Conservation (phyloP, 1,140 invertebrate species). For the Diachasma alloeum region DNA sequence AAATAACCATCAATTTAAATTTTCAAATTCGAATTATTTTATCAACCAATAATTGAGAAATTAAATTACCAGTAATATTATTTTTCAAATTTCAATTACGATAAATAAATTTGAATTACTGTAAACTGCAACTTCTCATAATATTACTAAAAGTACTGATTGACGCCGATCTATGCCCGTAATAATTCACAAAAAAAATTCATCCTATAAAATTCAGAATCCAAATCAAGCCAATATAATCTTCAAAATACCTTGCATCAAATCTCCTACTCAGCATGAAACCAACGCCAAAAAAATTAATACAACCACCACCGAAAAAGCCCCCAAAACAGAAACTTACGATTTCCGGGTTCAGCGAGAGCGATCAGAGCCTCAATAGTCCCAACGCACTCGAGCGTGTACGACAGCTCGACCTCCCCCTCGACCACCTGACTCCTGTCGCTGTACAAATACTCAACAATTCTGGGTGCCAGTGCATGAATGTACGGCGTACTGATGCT, state of each 20-base stretch:
- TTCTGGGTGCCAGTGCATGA: slow-evolving; percentile 78
- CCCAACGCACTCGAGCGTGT: slow-evolving; percentile 74
- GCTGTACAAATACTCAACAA: slow-evolving; percentile 76
- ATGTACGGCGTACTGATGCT: slow-evolving; percentile 81
- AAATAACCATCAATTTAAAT: too few relatives aligned
- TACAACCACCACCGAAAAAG: background rate
- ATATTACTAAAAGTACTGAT: too few relatives aligned
- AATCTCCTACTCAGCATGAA: slow-evolving; percentile 65
- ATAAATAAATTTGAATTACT: too few relatives aligned
- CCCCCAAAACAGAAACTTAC: slow-evolving; percentile 67
- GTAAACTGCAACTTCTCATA: too few relatives aligned
- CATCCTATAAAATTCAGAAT: too few relatives aligned
- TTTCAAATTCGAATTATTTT: too few relatives aligned
- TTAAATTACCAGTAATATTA: too few relatives aligned
- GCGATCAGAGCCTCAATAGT: slow-evolving; percentile 78
- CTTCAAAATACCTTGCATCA: slow-evolving; percentile 64
- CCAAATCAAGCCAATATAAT: too few relatives aligned
- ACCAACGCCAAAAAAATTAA: slow-evolving; percentile 38
- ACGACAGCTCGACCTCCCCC: slow-evolving; percentile 70
- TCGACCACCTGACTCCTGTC: slow-evolving; percentile 69
- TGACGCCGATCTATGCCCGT: too few relatives aligned
- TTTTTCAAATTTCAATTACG: too few relatives aligned
- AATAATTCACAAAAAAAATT: too few relatives aligned
- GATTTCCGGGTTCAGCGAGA: slow-evolving; percentile 78
- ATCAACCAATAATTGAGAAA: too few relatives aligned